Evolutionary conservation across 2,113 vertebrate species (phyloP).

Genomic region (Hippocampus abdominalis): DNA sequence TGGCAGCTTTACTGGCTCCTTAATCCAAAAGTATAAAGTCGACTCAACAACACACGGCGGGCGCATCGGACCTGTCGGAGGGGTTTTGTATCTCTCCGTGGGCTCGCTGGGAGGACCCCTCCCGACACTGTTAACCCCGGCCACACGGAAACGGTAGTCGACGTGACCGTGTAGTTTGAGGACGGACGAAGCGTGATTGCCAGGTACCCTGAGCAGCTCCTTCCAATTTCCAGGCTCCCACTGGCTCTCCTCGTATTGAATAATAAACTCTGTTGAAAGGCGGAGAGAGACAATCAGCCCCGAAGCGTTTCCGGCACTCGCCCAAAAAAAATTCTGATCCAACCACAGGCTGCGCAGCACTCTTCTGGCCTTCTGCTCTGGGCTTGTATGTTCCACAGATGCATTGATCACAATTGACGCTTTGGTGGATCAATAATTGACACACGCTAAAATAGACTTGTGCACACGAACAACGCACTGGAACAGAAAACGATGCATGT

Average conservation of each 20-base stretch:
- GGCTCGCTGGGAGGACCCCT: conserved; percentile 76
- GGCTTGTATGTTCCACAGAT: conserved; percentile 26
- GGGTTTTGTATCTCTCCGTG: conserved; percentile 80
- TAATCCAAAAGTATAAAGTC: conserved; percentile 15
- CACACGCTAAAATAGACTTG: conserved; percentile 28
- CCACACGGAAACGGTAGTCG: conserved; percentile 84
- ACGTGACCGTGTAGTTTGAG: conserved; percentile 78
- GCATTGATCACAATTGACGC: conserved; percentile 39
- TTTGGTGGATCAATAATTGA: conserved; percentile 45
- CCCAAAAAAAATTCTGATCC: conserved; percentile 33
- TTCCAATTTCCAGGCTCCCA: conserved; percentile 84
- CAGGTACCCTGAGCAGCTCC: conserved; percentile 70
- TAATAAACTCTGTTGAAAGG: conserved; percentile 80
- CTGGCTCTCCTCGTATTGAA: conserved; percentile 85
- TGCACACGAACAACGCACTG: conserved; percentile 29
- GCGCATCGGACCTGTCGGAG: conserved; percentile 75
- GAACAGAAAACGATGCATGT: conserved; percentile 2
- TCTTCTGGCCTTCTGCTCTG: conserved; percentile 31
- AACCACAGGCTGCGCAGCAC: conserved; percentile 43
- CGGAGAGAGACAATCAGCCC: conserved; percentile 37
- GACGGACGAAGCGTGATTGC: conserved; percentile 70
- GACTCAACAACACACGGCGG: conserved; percentile 16
- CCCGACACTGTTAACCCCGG: conserved; percentile 80
- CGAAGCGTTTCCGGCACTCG: conserved; percentile 18
- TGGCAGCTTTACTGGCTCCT: conserved; percentile 22